phyloP scores from a whole-genome alignment of 2,888 invertebrate species.

The Macropis europaea region DNA sequence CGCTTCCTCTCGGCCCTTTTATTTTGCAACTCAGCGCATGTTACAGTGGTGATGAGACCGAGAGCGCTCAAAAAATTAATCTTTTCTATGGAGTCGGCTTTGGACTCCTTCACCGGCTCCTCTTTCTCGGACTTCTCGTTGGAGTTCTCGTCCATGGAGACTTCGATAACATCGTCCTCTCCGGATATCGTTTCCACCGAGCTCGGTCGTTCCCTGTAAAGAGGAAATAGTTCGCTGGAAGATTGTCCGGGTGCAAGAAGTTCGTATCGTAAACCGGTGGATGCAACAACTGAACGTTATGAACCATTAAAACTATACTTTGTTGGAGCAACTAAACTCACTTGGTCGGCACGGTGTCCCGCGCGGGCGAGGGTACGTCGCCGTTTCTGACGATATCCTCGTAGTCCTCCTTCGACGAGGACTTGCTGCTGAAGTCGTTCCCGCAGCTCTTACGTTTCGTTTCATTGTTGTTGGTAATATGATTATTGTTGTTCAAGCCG shows the following conservation, averaged over 20 bases:
- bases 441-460: slow-evolving; percentile 50
- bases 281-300: too few species aligned
- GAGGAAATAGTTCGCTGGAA: neutral
- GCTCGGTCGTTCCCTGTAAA: slow-evolving; percentile 64
- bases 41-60: slow-evolving; percentile 80
- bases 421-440: slow-evolving; percentile 59
- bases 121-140: slow-evolving; percentile 60
- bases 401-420: slow-evolving; percentile 73
- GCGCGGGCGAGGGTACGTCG: slow-evolving; percentile 58
- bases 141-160: slow-evolving; percentile 67
- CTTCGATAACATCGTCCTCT: slow-evolving; percentile 72
- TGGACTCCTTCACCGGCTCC: slow-evolving; percentile 47
- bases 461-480: slow-evolving; percentile 69
- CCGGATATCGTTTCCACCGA: slow-evolving; percentile 72
- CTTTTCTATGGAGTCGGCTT: slow-evolving; percentile 68
- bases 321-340: too few species aligned
- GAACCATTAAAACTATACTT: too few species aligned
- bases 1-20: slow-evolving; percentile 81
- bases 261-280: neutral
- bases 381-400: slow-evolving; percentile 72
- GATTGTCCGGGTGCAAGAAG: neutral
- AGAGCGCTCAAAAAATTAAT: slow-evolving; percentile 79
- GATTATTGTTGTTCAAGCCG: slow-evolving; percentile 74
- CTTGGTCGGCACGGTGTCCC: slow-evolving; percentile 62
- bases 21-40: slow-evolving; percentile 81